A percentile compares a stretch with the other conserved stretches of the same genome.
Evolutionary conservation across 2,797 vertebrate genomes (phyloP).

Genomic region (Neosalanx taihuensis): DNA sequence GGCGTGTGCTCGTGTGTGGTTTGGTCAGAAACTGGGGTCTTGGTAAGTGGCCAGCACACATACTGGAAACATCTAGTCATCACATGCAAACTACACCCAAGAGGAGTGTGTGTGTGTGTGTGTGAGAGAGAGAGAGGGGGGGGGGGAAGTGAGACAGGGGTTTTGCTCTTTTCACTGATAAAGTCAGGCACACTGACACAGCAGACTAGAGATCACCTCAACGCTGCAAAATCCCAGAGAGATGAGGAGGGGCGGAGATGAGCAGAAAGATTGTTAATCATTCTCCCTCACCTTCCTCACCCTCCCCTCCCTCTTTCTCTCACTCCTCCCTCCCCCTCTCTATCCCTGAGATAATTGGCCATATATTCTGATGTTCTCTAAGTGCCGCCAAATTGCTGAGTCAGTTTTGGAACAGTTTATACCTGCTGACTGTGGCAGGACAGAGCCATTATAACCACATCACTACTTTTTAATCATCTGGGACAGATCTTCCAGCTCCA

Average conservation of each 20-base stretch:
- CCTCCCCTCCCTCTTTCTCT: conserved; percentile 7
- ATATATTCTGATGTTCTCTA: conserved; percentile 55
- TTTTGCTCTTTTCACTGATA: conserved; percentile 15
- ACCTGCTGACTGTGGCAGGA: conserved; percentile 54
- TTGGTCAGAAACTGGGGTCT: conserved; percentile 9
- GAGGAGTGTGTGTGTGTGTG: conserved; percentile 5
- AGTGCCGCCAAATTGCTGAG: conserved; percentile 44
- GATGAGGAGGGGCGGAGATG: too few relatives aligned
- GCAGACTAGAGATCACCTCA: conserved; percentile 33
- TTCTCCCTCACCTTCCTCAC: conserved; percentile 13
- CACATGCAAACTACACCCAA: neutral
- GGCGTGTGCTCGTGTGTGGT: neutral
- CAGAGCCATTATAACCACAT: conserved; percentile 36
- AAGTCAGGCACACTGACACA: conserved; percentile 22
- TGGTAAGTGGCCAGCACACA: conserved; percentile 18
- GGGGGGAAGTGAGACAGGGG: neutral
- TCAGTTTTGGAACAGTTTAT: conserved; percentile 54
- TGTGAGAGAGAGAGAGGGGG: neutral
- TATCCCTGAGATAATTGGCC: conserved; percentile 51
- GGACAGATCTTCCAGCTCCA: conserved; percentile 18
- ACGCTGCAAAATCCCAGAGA: conserved; percentile 4
- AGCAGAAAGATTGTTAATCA: conserved; percentile 4
- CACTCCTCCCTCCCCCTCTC: neutral
- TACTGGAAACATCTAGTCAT: conserved; percentile 37
- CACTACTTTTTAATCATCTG: conserved; percentile 10